phyloP scores from a whole-genome alignment of 1,140 invertebrate species.

The Calephelis virginiensis region DNA sequence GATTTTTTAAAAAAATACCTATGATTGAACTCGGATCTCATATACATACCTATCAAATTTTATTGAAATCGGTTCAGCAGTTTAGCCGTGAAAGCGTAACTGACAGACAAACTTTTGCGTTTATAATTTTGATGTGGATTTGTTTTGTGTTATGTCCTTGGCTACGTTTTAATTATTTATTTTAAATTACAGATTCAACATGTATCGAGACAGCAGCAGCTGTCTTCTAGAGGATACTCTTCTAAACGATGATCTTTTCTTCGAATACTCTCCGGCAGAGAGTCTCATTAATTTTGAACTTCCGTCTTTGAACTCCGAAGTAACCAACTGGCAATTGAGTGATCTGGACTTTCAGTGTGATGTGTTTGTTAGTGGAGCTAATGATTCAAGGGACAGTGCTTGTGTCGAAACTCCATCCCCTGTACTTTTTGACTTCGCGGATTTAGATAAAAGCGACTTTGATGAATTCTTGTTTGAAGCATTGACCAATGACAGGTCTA shows the following conservation, averaged over 20 bases:
- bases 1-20: no score
- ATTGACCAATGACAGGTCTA: slow-evolving; percentile 51
- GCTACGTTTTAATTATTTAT: slow-evolving; percentile 19
- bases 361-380: slow-evolving; percentile 51
- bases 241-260: slow-evolving; percentile 56
- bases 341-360: slow-evolving; percentile 62
- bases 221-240: slow-evolving; percentile 48
- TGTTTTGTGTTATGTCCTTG: slow-evolving; percentile 3
- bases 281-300: slow-evolving; percentile 70
- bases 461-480: slow-evolving; percentile 62
- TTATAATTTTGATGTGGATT: neutral
- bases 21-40: no score
- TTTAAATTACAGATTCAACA: slow-evolving; percentile 51
- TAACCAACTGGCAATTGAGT: slow-evolving; percentile 53
- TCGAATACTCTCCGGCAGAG: slow-evolving; percentile 64
- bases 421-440: slow-evolving; percentile 58
- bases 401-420: slow-evolving; percentile 42
- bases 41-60: no score
- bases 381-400: slow-evolving; percentile 49
- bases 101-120: no score
- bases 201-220: slow-evolving; percentile 54
- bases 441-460: slow-evolving; percentile 59
- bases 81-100: no score
- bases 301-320: slow-evolving; percentile 43
- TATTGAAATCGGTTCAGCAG: no score